These are phyloP conservation scores for Gortyna flavago DNA, from an alignment of 2,888 invertebrate genomes.

Conservation along the genomic window DNA sequence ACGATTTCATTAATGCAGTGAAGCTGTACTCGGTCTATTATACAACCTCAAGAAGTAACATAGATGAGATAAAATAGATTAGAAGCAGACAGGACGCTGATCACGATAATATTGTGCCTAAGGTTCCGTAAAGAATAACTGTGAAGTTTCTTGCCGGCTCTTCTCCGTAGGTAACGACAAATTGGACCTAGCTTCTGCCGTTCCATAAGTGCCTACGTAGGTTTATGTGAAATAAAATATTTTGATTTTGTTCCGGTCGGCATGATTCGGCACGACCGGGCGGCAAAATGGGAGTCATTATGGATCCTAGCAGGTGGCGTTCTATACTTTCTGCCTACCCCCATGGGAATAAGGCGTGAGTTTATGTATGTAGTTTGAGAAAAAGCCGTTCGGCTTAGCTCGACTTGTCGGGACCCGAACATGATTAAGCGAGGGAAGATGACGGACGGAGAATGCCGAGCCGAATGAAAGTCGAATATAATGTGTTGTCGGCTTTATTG, in stretches of 20 bases:
- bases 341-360: background rate
- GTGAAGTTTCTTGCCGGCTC: background rate
- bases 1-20: slow-evolving; percentile 63
- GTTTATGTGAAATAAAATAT: too few relatives aligned
- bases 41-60: slow-evolving; percentile 52
- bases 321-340: background rate
- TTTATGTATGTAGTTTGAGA: background rate
- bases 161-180: too few relatives aligned
- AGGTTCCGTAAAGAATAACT: background rate
- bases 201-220: too few relatives aligned
- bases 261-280: background rate
- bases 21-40: slow-evolving; percentile 62
- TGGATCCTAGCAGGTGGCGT: background rate
- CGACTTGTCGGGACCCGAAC: background rate
- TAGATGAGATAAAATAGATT: slow-evolving; percentile 50
- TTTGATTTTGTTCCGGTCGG: background rate
- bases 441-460: background rate
- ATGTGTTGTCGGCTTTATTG: background rate
- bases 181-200: too few relatives aligned
- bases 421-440: background rate
- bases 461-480: background rate
- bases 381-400: background rate
- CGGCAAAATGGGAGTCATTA: background rate
- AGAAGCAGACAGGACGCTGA: slow-evolving; percentile 38
- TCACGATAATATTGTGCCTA: slow-evolving; percentile 44